Evolutionary conservation across 2,113 vertebrate species (phyloP).

Genomic region (Perognathus longimembris): DNA sequence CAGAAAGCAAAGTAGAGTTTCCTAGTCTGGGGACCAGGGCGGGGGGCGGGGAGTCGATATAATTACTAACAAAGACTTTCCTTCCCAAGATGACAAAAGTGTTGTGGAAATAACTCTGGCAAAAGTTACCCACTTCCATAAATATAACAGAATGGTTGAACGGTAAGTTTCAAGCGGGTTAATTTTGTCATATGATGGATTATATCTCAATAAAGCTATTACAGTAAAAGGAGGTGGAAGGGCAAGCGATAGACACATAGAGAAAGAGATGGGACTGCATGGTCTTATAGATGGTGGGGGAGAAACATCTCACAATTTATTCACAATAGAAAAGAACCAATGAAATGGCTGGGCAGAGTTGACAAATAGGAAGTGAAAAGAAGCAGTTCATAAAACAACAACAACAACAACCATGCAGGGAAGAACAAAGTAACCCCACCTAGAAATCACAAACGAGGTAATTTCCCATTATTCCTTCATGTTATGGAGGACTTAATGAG

Average conservation of each 20-base stretch:
- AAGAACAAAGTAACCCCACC: background rate
- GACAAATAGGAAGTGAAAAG: background rate
- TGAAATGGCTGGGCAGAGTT: background rate
- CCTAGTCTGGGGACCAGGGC: too few species aligned
- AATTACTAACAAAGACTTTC: background rate
- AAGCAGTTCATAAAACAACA: background rate
- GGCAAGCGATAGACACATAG: too few species aligned
- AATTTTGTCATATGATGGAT: constrained; percentile 1
- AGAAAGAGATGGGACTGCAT: too few species aligned
- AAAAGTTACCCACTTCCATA: background rate
- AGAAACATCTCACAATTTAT: background rate
- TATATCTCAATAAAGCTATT: background rate
- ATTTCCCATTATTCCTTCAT: background rate
- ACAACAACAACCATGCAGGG: background rate
- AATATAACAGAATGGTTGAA: background rate
- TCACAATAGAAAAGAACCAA: constrained; percentile 15
- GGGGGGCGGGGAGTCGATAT: background rate
- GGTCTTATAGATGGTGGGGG: too few species aligned
- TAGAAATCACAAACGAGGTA: background rate
- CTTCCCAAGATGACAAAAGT: background rate
- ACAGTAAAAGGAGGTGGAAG: too few species aligned
- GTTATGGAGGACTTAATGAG: constrained; percentile 1
- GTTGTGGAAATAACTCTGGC: background rate
- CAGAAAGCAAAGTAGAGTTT: background rate
- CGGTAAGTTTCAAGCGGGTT: background rate